Evolutionary conservation across 2,113 vertebrate species (phyloP).

Genomic region (Engraulis encrasicolus): DNA sequence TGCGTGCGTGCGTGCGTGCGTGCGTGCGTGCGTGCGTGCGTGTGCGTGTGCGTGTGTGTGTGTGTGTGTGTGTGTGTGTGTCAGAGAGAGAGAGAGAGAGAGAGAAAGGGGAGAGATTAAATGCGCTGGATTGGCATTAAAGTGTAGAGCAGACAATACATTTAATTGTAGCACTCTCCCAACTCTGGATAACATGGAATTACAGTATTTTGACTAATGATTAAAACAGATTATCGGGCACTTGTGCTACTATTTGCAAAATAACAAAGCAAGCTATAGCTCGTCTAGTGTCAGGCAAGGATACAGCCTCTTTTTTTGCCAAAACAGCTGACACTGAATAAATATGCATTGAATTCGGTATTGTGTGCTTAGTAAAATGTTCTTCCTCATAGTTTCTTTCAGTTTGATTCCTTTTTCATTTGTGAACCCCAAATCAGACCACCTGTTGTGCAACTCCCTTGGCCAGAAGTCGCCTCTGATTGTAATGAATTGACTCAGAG

Average conservation of each 20-base stretch:
- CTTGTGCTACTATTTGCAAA: background rate
- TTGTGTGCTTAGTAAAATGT: background rate
- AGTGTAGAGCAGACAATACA: background rate
- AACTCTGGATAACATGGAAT: too few relatives aligned
- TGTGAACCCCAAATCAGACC: constrained; percentile 54
- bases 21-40: too few relatives aligned
- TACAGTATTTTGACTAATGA: too few relatives aligned
- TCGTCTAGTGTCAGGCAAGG: background rate
- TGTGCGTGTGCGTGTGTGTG: too few relatives aligned
- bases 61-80: too few relatives aligned
- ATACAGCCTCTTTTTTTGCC: background rate
- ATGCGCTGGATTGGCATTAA: background rate
- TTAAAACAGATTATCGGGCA: too few relatives aligned
- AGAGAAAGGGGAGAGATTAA: background rate
- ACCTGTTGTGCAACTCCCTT: constrained; percentile 65
- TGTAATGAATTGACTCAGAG: constrained; percentile 59
- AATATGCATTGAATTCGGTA: background rate
- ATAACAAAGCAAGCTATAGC: background rate
- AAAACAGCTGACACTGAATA: background rate
- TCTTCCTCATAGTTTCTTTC: constrained; percentile 16
- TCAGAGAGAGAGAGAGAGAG: background rate
- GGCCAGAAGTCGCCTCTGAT: constrained; percentile 59
- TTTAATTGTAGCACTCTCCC: too few relatives aligned
- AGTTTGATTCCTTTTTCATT: constrained; percentile 51
- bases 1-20: too few relatives aligned